Evolutionary conservation across 2,888 invertebrate species (phyloP).

Genomic region (Therioaphis trifolii): DNA sequence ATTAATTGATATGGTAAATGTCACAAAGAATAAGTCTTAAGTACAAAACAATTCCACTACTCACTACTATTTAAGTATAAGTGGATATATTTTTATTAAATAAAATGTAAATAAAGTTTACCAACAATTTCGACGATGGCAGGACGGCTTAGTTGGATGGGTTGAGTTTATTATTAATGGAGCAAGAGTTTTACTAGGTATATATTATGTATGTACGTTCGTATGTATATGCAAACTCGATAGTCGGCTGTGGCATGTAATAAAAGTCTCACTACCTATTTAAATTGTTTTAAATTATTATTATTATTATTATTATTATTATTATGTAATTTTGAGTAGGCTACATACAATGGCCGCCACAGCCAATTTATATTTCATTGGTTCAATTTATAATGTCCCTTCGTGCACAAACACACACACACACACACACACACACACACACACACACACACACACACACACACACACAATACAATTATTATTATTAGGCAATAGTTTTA

Average conservation of each 20-base stretch:
- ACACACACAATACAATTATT: neutral
- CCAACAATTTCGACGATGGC: too few species aligned
- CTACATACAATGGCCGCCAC: slow-evolving; percentile 23
- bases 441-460: too few species aligned
- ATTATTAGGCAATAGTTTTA: neutral
- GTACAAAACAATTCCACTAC: too few species aligned
- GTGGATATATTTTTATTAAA: too few species aligned
- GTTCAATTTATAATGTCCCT: slow-evolving; percentile 48
- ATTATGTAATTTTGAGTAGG: slow-evolving; percentile 11
- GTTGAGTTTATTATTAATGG: neutral
- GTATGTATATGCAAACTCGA: neutral
- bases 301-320: neutral
- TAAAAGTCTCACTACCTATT: slow-evolving; percentile 7
- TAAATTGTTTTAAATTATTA: slow-evolving; percentile 46
- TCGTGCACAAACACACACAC: neutral
- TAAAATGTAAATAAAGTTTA: too few species aligned
- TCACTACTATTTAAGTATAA: too few species aligned
- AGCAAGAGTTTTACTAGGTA: neutral
- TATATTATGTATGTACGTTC: too few species aligned
- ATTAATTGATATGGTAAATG: too few species aligned
- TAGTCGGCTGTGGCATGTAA: neutral
- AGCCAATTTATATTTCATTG: slow-evolving; percentile 58
- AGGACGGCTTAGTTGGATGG: too few species aligned
- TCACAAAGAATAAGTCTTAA: too few species aligned
- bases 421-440: too few species aligned